phyloP scores from a whole-genome alignment of 2,797 vertebrate species.

The Lerista edwardsae region DNA sequence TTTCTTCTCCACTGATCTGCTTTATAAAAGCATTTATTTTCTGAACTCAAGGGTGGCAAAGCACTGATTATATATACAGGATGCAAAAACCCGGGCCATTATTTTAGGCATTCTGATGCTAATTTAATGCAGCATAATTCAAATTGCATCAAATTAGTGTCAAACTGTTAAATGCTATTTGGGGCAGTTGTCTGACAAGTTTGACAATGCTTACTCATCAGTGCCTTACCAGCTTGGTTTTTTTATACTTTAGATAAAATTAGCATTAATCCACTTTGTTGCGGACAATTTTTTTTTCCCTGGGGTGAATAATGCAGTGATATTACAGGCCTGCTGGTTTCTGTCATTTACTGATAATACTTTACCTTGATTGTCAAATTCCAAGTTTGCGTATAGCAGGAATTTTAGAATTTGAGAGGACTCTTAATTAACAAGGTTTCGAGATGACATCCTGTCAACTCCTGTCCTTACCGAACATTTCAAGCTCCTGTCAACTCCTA shows the following conservation, averaged over 20 bases:
- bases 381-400: slow-evolving; percentile 16
- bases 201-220: slow-evolving; percentile 50
- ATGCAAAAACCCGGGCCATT: slow-evolving; percentile 6
- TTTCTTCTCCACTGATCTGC: neutral
- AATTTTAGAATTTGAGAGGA: neutral
- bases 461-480: slow-evolving; percentile 13
- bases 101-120: slow-evolving; percentile 49
- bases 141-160: slow-evolving; percentile 37
- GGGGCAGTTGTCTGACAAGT: slow-evolving; percentile 43
- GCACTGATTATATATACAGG: slow-evolving; percentile 22
- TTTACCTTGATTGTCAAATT: slow-evolving; percentile 28
- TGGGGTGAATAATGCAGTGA: neutral
- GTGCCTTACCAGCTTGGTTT: slow-evolving; percentile 25
- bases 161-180: slow-evolving; percentile 51
- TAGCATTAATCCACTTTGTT: neutral
- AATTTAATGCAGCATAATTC: slow-evolving; percentile 16
- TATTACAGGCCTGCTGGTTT: neutral
- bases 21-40: slow-evolving; percentile 44
- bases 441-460: neutral
- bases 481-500: too few relatives aligned
- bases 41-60: neutral
- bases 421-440: slow-evolving; percentile 31
- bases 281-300: too few relatives aligned
- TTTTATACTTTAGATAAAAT: slow-evolving; percentile 35
- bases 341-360: slow-evolving; percentile 19